These are phyloP conservation scores for Chymomyza costata DNA, from an alignment of 1,140 invertebrate genomes.

Conservation along the genomic window DNA sequence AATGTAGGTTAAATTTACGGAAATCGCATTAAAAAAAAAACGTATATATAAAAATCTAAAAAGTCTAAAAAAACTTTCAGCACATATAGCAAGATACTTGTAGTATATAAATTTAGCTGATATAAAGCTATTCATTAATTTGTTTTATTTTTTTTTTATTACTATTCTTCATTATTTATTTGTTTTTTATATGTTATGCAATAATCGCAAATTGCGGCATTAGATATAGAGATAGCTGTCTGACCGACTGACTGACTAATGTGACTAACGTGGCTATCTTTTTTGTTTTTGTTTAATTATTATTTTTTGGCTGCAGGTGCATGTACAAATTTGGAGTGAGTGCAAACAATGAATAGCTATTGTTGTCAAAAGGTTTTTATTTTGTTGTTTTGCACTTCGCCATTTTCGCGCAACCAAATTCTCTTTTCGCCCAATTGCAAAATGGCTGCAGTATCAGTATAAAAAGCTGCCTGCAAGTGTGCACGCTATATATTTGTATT, in stretches of 20 bases:
- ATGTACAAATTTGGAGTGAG: too few relatives aligned
- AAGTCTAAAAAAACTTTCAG: constrained; percentile 10
- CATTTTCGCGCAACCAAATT: constrained; percentile 43
- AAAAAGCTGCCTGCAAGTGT: constrained; percentile 5
- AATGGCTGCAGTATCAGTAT: too few relatives aligned
- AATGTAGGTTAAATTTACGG: constrained; percentile 72
- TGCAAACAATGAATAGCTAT: too few relatives aligned
- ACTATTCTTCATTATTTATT: constrained; percentile 20
- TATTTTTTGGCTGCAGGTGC: too few relatives aligned
- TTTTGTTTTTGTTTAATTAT: too few relatives aligned
- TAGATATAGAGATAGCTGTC: constrained; percentile 1
- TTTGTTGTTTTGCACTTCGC: too few relatives aligned
- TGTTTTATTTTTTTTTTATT: constrained; percentile 45
- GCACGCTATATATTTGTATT: not conserved
- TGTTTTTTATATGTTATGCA: constrained; percentile 30
- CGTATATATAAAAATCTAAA: constrained; percentile 16
- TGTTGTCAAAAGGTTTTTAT: too few relatives aligned
- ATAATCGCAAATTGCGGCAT: constrained; percentile 8
- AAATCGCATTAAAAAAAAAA: constrained; percentile 54
- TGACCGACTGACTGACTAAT: too few relatives aligned
- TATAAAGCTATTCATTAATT: constrained; percentile 27
- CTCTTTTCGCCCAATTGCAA: too few relatives aligned
- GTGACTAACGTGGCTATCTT: too few relatives aligned
- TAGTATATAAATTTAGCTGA: constrained; percentile 48
- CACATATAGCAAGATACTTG: constrained; percentile 3